Evolutionary conservation across 2,797 vertebrate genomes (phyloP), one percentile per base, ranked within the genome.

Genomic region (Bradypus variegatus): DNA sequence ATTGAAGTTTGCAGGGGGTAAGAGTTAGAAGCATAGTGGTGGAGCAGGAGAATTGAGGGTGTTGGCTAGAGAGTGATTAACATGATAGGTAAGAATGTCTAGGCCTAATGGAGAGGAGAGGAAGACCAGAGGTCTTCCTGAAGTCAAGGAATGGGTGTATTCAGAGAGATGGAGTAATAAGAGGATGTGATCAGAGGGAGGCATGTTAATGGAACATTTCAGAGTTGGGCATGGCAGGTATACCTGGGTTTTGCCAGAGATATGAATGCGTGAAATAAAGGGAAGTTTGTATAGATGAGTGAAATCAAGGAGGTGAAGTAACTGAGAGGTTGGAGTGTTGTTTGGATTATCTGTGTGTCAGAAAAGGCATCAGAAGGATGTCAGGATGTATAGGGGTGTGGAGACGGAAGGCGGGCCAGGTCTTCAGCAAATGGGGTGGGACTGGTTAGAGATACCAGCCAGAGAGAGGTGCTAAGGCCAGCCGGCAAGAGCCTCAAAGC

Each of bases 291-390:
- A 77, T 90, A 93, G 82, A 65, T 67, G 70, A 38, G 19, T 65
- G 15, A 91, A 88, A 29, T 78, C 36, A 53, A 81, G 36, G 64
- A 91, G 23, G 64, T n/a, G 33, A 90, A 27, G 76, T 86, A 86
- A 72, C 58, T 27, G 48, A 90, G 67, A 58, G 55, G 12, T 65
- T 60, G 3, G 15, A 88, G 89, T 72, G 38, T 70, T 89, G 55
- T 88, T 89, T 93, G 53, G 64, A 70, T 86, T 33, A 78, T 82
- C 50, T 5, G 1, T 85, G 38, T 82, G 80, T 48, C 45, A 81
- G 88, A 94, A 33, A 92, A 69, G 55, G 64, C 80, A 69, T 78
- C 77, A 81, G 55, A 50, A 92, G 41, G 58, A 85, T 93, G 36
- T 41, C 25, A 84, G 86, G 77, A 50, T 67, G 33, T 89, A 36